Percentiles rank a stretch among this genome's conserved stretches.
phyloP scores from a whole-genome alignment of 2,113 vertebrate genomes.

The Smithornis capensis region DNA sequence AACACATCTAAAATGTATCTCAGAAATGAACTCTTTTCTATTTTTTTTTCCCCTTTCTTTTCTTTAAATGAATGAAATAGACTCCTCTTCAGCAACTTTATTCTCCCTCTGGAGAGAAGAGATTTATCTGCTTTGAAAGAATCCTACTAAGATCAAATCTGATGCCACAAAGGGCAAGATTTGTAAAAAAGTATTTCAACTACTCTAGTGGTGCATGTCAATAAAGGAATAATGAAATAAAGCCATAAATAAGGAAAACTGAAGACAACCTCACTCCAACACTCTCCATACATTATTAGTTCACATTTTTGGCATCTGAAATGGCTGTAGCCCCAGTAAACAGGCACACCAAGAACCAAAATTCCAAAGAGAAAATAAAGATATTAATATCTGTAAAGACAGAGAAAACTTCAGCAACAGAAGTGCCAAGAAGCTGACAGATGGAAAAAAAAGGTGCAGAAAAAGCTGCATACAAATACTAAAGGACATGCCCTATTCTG shows the following conservation, averaged over 20 bases:
- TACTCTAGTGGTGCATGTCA: not conserved
- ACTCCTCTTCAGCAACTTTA: not conserved
- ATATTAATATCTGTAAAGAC: not conserved
- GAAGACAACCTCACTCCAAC: not conserved
- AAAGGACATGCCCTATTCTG: not conserved
- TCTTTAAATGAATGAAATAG: slow-evolving; percentile 10
- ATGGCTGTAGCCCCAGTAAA: not conserved
- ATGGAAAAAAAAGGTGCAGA: not conserved
- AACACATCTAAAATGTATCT: not conserved
- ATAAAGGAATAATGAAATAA: slow-evolving; percentile 15
- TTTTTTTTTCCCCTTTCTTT: not conserved
- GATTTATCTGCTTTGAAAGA: slow-evolving; percentile 42
- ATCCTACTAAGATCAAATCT: slow-evolving; percentile 37
- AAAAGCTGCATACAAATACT: not conserved
- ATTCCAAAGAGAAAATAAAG: not conserved
- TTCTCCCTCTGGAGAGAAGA: slow-evolving; percentile 1
- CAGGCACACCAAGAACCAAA: not conserved
- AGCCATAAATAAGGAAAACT: not conserved
- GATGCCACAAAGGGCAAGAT: not conserved
- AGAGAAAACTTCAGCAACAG: slow-evolving; percentile 13
- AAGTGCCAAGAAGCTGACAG: slow-evolving; percentile 6
- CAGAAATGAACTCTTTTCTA: not conserved
- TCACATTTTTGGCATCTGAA: not conserved
- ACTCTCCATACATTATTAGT: not conserved
- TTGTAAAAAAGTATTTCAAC: not conserved